phyloP scores from a whole-genome alignment of 2,888 invertebrate species.

The Drosophila neonasuta region DNA sequence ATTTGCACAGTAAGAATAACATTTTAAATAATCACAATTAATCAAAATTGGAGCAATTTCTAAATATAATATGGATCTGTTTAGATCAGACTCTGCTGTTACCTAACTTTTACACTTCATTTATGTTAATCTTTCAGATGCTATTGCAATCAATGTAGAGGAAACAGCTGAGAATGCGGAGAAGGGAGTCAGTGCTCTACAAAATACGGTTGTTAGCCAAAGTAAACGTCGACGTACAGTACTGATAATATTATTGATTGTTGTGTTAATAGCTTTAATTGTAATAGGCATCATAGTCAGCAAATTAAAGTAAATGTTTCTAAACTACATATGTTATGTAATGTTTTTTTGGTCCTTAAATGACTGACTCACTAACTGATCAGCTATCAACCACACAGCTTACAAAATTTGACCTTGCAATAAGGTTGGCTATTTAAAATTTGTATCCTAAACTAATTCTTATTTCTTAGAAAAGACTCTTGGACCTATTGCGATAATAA shows the following conservation, averaged over 20 bases:
- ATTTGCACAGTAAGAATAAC: too few species aligned
- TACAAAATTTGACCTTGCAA: too few species aligned
- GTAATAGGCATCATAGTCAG: conserved; percentile 87
- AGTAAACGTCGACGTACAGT: conserved; percentile 89
- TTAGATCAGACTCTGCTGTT: neutral
- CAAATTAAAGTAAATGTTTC: conserved; percentile 83
- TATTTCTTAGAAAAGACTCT: too few species aligned
- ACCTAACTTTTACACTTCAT: neutral
- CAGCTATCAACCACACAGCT: too few species aligned
- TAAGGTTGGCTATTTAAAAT: too few species aligned
- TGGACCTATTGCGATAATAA: too few species aligned
- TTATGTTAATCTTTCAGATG: conserved; percentile 84
- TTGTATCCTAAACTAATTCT: too few species aligned
- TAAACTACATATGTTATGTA: conserved; percentile 12
- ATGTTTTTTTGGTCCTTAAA: neutral
- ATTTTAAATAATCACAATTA: too few species aligned
- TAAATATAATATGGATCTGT: too few species aligned
- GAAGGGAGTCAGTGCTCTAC: conserved; percentile 88
- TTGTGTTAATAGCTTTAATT: conserved; percentile 86
- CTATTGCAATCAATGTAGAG: conserved; percentile 92
- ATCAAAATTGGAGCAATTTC: too few species aligned
- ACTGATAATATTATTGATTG: conserved; percentile 87
- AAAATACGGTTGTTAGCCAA: conserved; percentile 91
- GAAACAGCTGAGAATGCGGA: conserved; percentile 89
- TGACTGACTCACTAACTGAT: too few species aligned